Percentiles rank a stretch among this genome's conserved stretches.
phyloP scores from a whole-genome alignment of 2,888 invertebrate species.

The Ferrisia virgata region DNA sequence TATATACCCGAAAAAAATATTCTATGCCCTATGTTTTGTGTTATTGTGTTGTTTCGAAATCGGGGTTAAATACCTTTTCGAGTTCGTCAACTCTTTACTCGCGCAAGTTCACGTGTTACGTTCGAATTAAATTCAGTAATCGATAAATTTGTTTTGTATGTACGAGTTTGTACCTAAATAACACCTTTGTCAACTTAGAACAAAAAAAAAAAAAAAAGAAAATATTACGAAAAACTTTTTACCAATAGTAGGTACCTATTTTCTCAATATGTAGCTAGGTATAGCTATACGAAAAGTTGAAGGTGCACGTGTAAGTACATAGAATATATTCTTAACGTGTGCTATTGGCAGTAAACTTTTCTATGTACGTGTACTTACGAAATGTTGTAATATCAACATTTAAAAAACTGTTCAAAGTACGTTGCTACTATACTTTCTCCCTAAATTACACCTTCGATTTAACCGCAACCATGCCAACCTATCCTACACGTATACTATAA shows the following conservation, averaged over 20 bases:
- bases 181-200: not conserved
- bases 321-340: no score
- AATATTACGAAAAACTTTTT: no score
- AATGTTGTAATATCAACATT: no score
- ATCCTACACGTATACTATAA: not conserved
- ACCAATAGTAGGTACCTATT: not conserved
- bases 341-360: not conserved
- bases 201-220: not conserved
- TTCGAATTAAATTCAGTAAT: conserved; percentile 5
- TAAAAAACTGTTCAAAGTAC: no score
- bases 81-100: not conserved
- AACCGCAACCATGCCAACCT: not conserved
- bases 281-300: no score
- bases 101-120: not conserved
- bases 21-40: not conserved
- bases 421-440: not conserved
- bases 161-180: not conserved
- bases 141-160: not conserved
- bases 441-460: not conserved
- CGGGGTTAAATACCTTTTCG: conserved; percentile 1
- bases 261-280: not conserved
- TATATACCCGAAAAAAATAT: no score
- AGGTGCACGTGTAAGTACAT: no score
- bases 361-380: not conserved
- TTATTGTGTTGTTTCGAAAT: not conserved